Evolutionary conservation across 2,113 vertebrate genomes (phyloP).

Genomic region (Peromyscus polionotus): DNA sequence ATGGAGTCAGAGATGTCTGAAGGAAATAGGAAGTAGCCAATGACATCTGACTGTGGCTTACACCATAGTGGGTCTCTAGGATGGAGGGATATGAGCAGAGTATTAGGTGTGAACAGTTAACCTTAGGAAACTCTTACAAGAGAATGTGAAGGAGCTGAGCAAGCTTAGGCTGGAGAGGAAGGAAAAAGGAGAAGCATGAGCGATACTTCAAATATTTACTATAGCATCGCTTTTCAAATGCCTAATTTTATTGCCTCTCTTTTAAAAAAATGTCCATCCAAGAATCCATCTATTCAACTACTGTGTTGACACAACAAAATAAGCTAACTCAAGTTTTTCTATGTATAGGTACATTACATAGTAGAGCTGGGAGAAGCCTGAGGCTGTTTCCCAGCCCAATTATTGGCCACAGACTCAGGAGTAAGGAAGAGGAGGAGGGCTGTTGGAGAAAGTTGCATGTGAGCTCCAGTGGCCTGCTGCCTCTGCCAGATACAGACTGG

Average conservation of each 20-base stretch:
- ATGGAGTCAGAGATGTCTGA: background rate
- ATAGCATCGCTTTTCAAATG: background rate
- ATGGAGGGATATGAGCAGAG: background rate
- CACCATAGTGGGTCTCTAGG: no score
- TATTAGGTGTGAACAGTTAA: background rate
- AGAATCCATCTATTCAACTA: conserved; percentile 14
- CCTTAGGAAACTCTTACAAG: background rate
- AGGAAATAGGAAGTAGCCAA: background rate
- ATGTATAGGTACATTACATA: background rate
- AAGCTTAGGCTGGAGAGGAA: background rate
- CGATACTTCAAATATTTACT: background rate
- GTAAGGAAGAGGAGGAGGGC: background rate
- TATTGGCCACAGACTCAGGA: background rate
- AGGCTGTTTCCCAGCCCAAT: background rate
- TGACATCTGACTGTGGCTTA: background rate
- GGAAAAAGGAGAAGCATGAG: background rate
- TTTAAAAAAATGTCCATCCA: background rate
- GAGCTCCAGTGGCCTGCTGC: background rate
- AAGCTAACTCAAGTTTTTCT: background rate
- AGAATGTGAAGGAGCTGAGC: background rate
- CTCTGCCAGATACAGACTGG: background rate
- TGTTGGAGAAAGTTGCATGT: background rate
- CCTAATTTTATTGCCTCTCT: background rate
- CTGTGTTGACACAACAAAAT: background rate
- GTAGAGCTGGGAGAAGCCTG: background rate